phyloP scores from a whole-genome alignment of 2,888 invertebrate species.

The Spodoptera exigua region DNA sequence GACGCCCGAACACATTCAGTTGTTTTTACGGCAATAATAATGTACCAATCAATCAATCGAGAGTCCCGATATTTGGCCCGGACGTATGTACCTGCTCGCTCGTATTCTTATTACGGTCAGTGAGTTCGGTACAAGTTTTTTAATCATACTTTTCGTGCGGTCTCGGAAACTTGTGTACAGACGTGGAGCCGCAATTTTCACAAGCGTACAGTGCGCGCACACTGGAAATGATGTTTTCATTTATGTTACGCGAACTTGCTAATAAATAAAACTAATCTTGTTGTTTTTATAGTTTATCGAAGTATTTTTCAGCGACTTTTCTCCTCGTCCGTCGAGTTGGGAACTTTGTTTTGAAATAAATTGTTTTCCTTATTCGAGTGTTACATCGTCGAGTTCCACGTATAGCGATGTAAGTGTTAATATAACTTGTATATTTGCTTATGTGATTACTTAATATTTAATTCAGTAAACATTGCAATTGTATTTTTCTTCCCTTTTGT shows the following conservation, averaged over 20 bases:
- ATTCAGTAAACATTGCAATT: too few species aligned
- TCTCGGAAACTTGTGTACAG: conserved; percentile 64
- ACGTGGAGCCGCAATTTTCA: conserved; percentile 63
- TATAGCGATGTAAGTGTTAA: conserved; percentile 6
- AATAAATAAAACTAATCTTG: conserved; percentile 56
- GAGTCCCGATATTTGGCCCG: conserved; percentile 20
- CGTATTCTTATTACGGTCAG: conserved; percentile 64
- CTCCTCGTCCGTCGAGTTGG: conserved; percentile 23
- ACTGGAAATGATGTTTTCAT: conserved; percentile 54
- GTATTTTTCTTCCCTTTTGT: too few species aligned
- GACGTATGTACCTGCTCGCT: conserved; percentile 50
- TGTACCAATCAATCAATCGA: conserved; percentile 66
- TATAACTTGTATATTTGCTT: not conserved
- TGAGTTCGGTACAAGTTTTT: conserved; percentile 71
- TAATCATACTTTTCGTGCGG: conserved; percentile 73
- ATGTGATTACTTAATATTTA: too few species aligned
- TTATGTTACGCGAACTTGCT: conserved; percentile 49
- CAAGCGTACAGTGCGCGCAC: conserved; percentile 48
- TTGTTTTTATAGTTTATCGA: conserved; percentile 50
- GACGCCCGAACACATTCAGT: conserved; percentile 60
- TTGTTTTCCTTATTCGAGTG: conserved; percentile 28
- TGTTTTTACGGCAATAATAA: conserved; percentile 65
- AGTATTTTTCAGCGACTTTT: conserved; percentile 46
- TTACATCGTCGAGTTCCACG: too few species aligned
- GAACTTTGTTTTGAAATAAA: conserved; percentile 29